Evolutionary conservation across 2,888 invertebrate species (phyloP), one percentile per base, ranked within the genome.

Genomic region (Gisinianus flammeolus): DNA sequence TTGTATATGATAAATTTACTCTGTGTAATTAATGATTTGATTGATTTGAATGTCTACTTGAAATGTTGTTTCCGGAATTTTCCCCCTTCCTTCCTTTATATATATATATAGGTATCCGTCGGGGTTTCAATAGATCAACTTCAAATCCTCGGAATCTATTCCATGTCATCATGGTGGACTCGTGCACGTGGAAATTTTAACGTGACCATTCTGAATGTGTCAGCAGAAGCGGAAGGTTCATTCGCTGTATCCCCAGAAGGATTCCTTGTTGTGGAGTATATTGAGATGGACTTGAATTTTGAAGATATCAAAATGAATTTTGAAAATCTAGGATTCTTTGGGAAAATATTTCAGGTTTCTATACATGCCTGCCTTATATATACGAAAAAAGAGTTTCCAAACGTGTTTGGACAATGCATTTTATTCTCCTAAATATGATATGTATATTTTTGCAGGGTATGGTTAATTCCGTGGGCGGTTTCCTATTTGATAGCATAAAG

Each of bases 401-500:
- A n/a, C n/a, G n/a, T n/a, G n/a, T n/a, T n/a, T n/a, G n/a, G n/a
- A n/a, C n/a, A n/a, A n/a, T n/a, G n/a, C n/a, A n/a, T n/a, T n/a
- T n/a, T n/a, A n/a, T n/a, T n/a, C n/a, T n/a, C n/a, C n/a, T 44
- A 6, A 44, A 44, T 6, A 10, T 16, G 16, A 44, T 44, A 44
- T 52, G 35, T n/a, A n/a, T 52, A 5, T 73, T 35, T 66, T 80
- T 89, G 91, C 92, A 93, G 86, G 91, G 93, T 0, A 89, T 94
- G 68, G 90, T 96, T 66, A 96, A 95, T 87, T 92, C 93, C 0
- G 90, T 95, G 0, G 94, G 95, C 0, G 91, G 91, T 19, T 91
- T 94, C 81, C 90, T 96, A 12, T 95, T 96, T 85, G 94, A 95
- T 86, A 92, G 93, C 12, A 93, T 96, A 85, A 95, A 96, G 86